phyloP scores from a whole-genome alignment of 2,113 vertebrate genomes.

The Corythornis madagascariensis region DNA sequence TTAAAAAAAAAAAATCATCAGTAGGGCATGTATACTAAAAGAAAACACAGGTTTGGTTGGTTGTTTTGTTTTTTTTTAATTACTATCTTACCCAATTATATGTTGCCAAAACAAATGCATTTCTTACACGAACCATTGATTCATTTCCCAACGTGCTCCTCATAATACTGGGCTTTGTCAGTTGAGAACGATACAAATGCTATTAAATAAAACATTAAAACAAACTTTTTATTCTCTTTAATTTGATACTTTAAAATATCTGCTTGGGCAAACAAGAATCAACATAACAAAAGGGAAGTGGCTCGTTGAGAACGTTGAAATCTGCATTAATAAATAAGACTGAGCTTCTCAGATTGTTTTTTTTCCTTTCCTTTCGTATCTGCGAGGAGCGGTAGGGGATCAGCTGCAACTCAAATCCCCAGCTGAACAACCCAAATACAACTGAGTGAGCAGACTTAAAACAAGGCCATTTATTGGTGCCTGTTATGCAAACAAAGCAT shows the following conservation, averaged over 20 bases:
- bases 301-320: conserved; percentile 79
- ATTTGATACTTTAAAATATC: conserved; percentile 63
- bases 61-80: neutral
- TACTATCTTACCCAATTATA: neutral
- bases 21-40: neutral
- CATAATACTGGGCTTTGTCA: neutral
- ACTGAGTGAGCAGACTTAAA: conserved; percentile 86
- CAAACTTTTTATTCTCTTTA: conserved; percentile 58
- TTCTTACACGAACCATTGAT: neutral
- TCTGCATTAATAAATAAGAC: conserved; percentile 80
- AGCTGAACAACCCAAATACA: conserved; percentile 86
- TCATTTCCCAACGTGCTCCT: conserved; percentile 2
- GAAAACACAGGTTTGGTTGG: neutral
- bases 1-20: neutral
- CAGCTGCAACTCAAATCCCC: conserved; percentile 85
- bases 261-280: conserved; percentile 76
- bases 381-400: conserved; percentile 81
- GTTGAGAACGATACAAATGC: neutral
- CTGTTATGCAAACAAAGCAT: conserved; percentile 87
- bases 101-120: conserved; percentile 23
- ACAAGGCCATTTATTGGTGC: conserved; percentile 84
- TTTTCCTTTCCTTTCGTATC: conserved; percentile 70
- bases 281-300: conserved; percentile 71
- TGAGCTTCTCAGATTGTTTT: conserved; percentile 72
- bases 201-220: conserved; percentile 25